Base-by-base conservation (phyloP, 2,113 vertebrate genomes). In the Diglossa brunneiventris region DNA sequence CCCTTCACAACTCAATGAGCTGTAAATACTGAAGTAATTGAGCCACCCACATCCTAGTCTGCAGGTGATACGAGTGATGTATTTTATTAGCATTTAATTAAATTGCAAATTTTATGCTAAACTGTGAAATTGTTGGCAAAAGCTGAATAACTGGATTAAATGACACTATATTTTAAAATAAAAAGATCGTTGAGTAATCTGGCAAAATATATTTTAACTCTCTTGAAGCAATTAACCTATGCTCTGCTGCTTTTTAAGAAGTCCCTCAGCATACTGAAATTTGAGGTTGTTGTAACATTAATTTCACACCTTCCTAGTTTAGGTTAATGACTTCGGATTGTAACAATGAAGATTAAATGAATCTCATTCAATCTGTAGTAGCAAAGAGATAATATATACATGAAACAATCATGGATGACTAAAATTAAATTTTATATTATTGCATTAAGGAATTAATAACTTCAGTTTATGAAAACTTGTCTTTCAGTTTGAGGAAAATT, bases 61-160 rank as follows among this genome's bases (percentile, higher is more conserved):
- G 66, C 63, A 95, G 87, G 67, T 90, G 94, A 89, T 96, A 80
- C 10, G 33, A 96, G 6, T 69, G 89, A 95, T 95, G 41, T 82
- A 42, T 94, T 94, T 92, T 95, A 94, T 87, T 95, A 89, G 74
- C 56, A 72, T 87, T 80, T 95, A 94, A 94, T 97, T 97, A 95
- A 95, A 87, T 94, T 94, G 90, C 66, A 88, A 89, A 89, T 97
- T 41, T 91, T 96, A 93, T 77, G 68, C 49, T 85, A 82, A 90
- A 95, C 81, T 94, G 72, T 85, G 61, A 92, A 96, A 95, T 59
- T 82, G 69, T 68, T 94, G 75, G 59, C 37, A 87, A 87, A 96
- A 95, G 9, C 82, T 94, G 53, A 92, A 64, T 55, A 42, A 59
- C 62, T 69, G 66, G 83, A 89, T 93, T 90, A 95, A 92, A 76